Percentiles rank a stretch among this genome's conserved stretches.
These are phyloP conservation scores for Drosophila setifemur DNA, from an alignment of 1,140 invertebrate species.

Conservation along the genomic window DNA sequence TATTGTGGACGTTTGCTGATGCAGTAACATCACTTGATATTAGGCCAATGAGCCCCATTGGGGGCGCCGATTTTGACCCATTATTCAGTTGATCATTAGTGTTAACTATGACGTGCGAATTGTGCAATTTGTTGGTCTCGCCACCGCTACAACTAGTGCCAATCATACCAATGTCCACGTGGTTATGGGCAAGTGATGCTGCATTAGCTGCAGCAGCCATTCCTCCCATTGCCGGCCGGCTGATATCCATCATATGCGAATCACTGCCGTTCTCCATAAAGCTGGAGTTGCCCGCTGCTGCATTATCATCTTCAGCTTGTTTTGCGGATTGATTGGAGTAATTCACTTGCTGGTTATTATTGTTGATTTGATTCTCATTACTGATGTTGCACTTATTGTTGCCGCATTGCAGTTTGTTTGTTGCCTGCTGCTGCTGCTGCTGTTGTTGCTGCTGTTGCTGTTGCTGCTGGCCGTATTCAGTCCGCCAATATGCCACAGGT, in stretches of 20 bases:
- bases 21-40: constrained; percentile 35
- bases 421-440: constrained; percentile 37
- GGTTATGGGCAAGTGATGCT: constrained; percentile 3
- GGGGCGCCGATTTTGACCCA: constrained; percentile 4
- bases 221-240: constrained; percentile 8
- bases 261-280: constrained; percentile 44
- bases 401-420: constrained; percentile 16
- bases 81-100: constrained; percentile 26
- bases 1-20: constrained; percentile 10
- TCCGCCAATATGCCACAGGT: constrained; percentile 38
- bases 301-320: constrained; percentile 1
- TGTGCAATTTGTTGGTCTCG: constrained; percentile 22
- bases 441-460: constrained; percentile 28
- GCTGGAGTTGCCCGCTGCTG: neutral
- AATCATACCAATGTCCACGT: constrained; percentile 9
- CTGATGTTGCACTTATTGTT: constrained; percentile 33
- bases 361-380: constrained; percentile 54
- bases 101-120: constrained; percentile 23
- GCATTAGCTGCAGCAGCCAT: constrained; percentile 6
- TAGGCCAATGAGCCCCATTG: constrained; percentile 24
- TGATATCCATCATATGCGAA: constrained; percentile 32
- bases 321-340: constrained; percentile 36
- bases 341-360: constrained; percentile 42
- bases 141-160: constrained; percentile 1
- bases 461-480: constrained; percentile 54